These are phyloP conservation scores for Hypomesus transpacificus DNA, from an alignment of 2,113 vertebrate species.

Conservation along the genomic window DNA sequence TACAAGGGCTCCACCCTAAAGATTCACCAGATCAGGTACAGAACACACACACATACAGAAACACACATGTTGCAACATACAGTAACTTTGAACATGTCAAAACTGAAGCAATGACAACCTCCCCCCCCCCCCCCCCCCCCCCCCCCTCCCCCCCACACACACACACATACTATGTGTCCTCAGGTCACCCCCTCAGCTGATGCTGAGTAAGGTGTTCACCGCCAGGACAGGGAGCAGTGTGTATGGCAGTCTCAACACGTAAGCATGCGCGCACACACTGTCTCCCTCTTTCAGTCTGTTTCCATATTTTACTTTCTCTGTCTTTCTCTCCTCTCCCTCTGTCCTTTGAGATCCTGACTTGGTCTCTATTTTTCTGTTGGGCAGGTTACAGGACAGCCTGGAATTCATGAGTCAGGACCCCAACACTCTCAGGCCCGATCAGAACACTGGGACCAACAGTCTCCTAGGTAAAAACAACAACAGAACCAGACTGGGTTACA, in stretches of 20 bases:
- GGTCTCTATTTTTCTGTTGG: slow-evolving; percentile 1
- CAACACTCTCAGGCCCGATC: slow-evolving; percentile 85
- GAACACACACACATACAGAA: neutral
- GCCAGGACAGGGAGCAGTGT: slow-evolving; percentile 93
- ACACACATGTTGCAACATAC: neutral
- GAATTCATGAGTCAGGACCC: slow-evolving; percentile 94
- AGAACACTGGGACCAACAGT: slow-evolving; percentile 82
- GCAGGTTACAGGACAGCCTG: slow-evolving; percentile 93
- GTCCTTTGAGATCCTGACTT: slow-evolving; percentile 3
- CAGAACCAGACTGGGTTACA: neutral
- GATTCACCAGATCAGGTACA: slow-evolving; percentile 95
- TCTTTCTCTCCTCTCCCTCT: neutral
- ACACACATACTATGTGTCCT: slow-evolving; percentile 20
- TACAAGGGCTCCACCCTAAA: slow-evolving; percentile 98
- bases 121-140: too few species aligned
- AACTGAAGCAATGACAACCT: neutral
- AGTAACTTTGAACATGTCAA: neutral
- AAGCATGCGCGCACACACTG: slow-evolving; percentile 56
- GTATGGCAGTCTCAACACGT: slow-evolving; percentile 97
- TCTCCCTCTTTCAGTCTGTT: neutral
- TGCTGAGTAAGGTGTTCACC: slow-evolving; percentile 99
- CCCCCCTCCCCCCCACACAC: neutral
- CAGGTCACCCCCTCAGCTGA: slow-evolving; percentile 95
- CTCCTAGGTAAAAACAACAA: slow-evolving; percentile 82
- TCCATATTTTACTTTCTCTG: neutral